Base-by-base conservation (phyloP, 2,888 invertebrate species). In the Polymixis flavicincta region DNA sequence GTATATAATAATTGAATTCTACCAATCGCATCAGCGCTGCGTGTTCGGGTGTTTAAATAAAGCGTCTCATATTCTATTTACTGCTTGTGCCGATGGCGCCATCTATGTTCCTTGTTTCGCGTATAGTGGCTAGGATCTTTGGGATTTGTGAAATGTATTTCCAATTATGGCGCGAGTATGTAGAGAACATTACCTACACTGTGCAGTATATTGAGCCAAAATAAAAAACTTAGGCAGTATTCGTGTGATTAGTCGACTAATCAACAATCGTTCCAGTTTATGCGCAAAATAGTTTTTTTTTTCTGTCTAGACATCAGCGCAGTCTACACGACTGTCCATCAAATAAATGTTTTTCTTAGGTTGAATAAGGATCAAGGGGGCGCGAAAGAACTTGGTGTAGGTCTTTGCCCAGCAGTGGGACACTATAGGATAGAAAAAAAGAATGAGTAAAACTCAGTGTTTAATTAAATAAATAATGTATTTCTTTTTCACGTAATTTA, bases 391-490 rank as follows among this genome's bases (percentile, higher is more conserved):
- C 11, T 59, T 11, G 28, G 59, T 3, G 28, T 7, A 60, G 37
- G 37, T 37, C 1, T 37, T 60, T 14, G 14, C 8, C 4, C 22
- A n/a, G 14, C 14, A 8, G 22, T 25, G 11, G 25, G 19, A 45
- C 11, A 45, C 9, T 25, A 1, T 19, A 11, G 25, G 45, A 25
- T 8, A 50, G 17, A 9, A 63, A 28, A 50, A 50, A 50, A 3
- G 7, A 50, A 32, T n/a, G 6, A 76, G 55, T 55, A 2, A 63
- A 69, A 63, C 22, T 32, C 42, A 57, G 45, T 4, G 1, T 11
- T 50, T 14, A 32, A 69, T 77, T 45, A 9, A 77, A 57, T 63
- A 77, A 76, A 70, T 77, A 55, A 70, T 70, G 45, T 63, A 77
- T 63, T 70, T 14, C 6, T 2, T 42, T 28, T 55, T 48, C 5